phyloP scores from a whole-genome alignment of 2,113 vertebrate species.

The Cathartes aura region DNA sequence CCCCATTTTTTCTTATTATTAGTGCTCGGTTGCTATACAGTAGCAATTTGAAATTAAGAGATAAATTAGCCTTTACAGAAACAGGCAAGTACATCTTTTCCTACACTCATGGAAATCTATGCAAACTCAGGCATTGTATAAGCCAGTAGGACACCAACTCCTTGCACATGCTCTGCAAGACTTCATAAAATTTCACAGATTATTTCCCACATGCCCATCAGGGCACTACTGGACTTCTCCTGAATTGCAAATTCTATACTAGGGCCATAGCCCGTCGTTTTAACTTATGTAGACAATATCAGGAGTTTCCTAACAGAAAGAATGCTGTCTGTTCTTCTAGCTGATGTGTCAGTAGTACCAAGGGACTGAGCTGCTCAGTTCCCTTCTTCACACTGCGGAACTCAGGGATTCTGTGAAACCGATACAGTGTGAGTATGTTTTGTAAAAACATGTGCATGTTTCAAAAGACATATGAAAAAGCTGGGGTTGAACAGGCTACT shows the following conservation, averaged over 20 bases:
- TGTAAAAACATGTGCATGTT: neutral
- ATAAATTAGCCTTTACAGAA: neutral
- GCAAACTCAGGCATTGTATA: neutral
- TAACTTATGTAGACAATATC: neutral
- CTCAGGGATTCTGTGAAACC: neutral
- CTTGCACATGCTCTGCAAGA: neutral
- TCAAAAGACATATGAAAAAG: neutral
- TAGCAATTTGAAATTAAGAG: neutral
- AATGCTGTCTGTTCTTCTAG: neutral
- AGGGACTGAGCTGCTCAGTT: neutral
- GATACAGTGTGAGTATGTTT: neutral
- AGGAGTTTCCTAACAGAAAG: neutral
- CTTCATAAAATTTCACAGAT: neutral
- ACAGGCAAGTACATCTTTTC: neutral
- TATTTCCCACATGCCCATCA: neutral
- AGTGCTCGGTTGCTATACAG: neutral
- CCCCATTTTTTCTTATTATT: neutral
- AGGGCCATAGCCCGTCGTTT: neutral
- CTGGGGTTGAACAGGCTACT: neutral
- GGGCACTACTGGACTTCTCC: neutral
- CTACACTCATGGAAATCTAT: accelerated
- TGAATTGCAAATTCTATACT: neutral
- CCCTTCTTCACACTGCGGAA: neutral
- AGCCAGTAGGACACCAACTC: neutral
- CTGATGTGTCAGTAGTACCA: neutral